These are phyloP conservation scores for Calcarius lapponicus DNA, from an alignment of 2,797 vertebrate genomes.

Conservation along the genomic window DNA sequence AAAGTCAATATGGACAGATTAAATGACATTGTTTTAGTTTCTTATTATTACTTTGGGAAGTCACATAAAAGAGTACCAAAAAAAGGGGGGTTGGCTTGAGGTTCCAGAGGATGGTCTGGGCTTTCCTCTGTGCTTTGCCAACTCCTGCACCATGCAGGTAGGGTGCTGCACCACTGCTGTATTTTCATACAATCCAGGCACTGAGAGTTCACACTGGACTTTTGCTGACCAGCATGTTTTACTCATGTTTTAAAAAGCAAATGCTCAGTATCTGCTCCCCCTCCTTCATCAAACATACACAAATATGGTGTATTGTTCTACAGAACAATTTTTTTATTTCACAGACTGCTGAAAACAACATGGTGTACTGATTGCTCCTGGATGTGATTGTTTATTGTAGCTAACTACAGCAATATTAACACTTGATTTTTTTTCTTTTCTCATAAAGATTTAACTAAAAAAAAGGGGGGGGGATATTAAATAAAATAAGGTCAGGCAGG, in stretches of 20 bases:
- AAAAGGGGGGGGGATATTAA: background rate
- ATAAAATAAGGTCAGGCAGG: background rate
- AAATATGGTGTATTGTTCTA: background rate
- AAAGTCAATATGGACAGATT: background rate
- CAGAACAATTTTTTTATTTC: background rate
- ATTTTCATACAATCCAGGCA: background rate
- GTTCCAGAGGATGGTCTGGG: background rate
- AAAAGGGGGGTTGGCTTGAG: background rate
- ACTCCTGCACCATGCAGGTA: rapidly evolving
- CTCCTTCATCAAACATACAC: background rate
- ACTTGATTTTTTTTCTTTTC: background rate
- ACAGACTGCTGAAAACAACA: background rate
- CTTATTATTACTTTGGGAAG: background rate
- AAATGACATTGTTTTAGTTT: background rate
- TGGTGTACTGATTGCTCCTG: background rate
- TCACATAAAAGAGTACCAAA: background rate
- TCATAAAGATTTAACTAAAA: background rate
- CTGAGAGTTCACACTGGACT: background rate
- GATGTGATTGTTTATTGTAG: background rate
- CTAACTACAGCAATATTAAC: background rate
- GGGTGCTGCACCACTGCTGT: background rate
- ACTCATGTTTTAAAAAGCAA: background rate
- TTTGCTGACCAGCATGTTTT: background rate
- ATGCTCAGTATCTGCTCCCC: background rate
- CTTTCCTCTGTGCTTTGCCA: background rate